A percentile compares a stretch with the other conserved stretches of the same genome.
Evolutionary conservation across 2,797 vertebrate genomes (phyloP).

Genomic region (Podarcis lilfordi): DNA sequence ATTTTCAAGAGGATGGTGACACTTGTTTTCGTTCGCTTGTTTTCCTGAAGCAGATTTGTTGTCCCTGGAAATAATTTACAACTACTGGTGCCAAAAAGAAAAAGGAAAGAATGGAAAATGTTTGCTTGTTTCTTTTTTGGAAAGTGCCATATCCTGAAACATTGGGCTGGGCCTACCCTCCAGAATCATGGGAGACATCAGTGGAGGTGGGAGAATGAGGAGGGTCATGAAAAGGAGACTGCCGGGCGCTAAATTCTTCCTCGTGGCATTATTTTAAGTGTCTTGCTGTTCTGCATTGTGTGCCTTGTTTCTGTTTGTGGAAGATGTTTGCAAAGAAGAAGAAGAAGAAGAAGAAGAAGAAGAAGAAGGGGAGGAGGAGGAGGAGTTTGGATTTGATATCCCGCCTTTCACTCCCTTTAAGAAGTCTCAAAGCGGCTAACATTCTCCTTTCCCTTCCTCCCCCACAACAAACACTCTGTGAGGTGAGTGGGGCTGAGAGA

Average conservation of each 20-base stretch:
- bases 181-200: neutral
- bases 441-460: too few species aligned
- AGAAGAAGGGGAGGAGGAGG: too few species aligned
- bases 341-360: too few species aligned
- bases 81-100: neutral
- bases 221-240: neutral
- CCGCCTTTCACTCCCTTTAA: too few species aligned
- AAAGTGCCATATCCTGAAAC: neutral
- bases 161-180: neutral
- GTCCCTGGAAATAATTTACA: constrained; percentile 29
- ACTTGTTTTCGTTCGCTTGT: constrained; percentile 21
- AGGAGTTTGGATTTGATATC: too few species aligned
- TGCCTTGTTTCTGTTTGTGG: neutral
- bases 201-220: neutral
- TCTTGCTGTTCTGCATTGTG: neutral
- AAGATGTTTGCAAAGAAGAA: neutral
- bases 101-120: constrained; percentile 21
- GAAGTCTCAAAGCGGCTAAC: too few species aligned
- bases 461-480: too few species aligned
- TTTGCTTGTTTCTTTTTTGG: neutral
- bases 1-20: neutral
- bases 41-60: constrained; percentile 2
- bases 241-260: neutral
- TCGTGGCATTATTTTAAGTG: neutral
- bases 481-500: too few species aligned